Conservation (phyloP, 2,113 vertebrate species). For the Ancistrus triradiatus region DNA sequence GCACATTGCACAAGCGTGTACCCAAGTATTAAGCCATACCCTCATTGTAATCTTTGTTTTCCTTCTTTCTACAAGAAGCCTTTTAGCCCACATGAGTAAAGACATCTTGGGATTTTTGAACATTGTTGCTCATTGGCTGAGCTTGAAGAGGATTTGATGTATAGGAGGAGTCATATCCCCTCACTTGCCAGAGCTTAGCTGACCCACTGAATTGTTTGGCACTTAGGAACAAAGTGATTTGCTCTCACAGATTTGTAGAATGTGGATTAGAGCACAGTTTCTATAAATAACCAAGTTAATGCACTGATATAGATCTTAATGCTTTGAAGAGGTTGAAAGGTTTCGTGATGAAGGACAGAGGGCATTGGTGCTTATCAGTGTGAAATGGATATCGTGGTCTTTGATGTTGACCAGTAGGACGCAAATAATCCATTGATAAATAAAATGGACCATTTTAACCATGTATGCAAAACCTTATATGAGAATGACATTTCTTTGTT, state of each 20-base stretch:
- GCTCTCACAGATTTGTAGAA: background rate
- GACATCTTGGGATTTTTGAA: conserved; percentile 12
- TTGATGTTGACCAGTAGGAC: too few species aligned
- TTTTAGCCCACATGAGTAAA: background rate
- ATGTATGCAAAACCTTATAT: too few species aligned
- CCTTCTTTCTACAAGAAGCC: background rate
- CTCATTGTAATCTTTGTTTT: background rate
- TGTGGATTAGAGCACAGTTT: background rate
- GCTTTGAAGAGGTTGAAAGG: too few species aligned
- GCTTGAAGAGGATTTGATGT: conserved; percentile 1
- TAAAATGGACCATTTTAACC: too few species aligned
- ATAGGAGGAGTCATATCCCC: background rate
- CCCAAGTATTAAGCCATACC: background rate
- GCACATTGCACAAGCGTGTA: too few species aligned
- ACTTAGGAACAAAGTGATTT: conserved; percentile 4
- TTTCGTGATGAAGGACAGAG: too few species aligned
- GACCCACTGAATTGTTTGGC: background rate
- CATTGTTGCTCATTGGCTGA: background rate
- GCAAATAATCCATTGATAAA: too few species aligned
- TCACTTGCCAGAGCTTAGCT: background rate
- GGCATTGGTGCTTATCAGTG: too few species aligned
- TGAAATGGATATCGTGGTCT: too few species aligned
- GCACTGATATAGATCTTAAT: too few species aligned
- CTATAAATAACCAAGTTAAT: too few species aligned
- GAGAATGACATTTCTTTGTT: too few species aligned